Base-by-base conservation (phyloP, 1,140 invertebrate genomes). In the Dufourea novaeangliae region DNA sequence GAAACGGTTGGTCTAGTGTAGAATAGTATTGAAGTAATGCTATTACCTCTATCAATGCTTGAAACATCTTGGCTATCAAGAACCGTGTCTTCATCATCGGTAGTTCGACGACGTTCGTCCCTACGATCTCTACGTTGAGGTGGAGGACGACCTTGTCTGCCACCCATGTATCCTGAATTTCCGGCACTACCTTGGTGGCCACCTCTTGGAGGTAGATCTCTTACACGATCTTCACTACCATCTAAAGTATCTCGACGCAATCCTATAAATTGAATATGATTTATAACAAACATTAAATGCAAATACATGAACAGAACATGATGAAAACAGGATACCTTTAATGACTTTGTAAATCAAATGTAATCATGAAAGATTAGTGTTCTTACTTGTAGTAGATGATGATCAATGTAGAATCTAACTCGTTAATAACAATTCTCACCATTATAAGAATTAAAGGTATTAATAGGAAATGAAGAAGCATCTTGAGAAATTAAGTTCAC, bases 41-140 rank as follows among this genome's bases (percentile, higher is more conserved):
- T 79, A 34, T 89, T 92, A 96, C 96, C 96, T 95, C 95, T 93
- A 91, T 97, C 96, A 57, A 96, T 95, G 93, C 95, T 96, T 25
- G 83, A 84, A 52, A 95, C 94, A 83, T 96, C 96, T 90, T 96
- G 95, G 90, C 95, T 96, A 89, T 97, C 96, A 52, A 96, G 93
- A 54, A 96, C 95, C 56, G 95, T 96, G 82, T 96, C 95, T 88
- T 97, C 96, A 73, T 97, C 96, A 89, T 97, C 96, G 1, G 94
- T 96, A 76, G 95, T 95, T 86, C 96, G 92, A 74, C 95, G 95
- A 79, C 93, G 92, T 85, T 94, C 95, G 87, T 94, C 94, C 88
- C 94, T 92, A 59, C 93, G 92, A 77, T 94, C 94, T 79, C 94
- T 93, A 84, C 95, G 93, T 50, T 93, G 92, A 22, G 86, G 89